phyloP scores from a whole-genome alignment of 2,888 invertebrate species.

The Nasonia oneida region DNA sequence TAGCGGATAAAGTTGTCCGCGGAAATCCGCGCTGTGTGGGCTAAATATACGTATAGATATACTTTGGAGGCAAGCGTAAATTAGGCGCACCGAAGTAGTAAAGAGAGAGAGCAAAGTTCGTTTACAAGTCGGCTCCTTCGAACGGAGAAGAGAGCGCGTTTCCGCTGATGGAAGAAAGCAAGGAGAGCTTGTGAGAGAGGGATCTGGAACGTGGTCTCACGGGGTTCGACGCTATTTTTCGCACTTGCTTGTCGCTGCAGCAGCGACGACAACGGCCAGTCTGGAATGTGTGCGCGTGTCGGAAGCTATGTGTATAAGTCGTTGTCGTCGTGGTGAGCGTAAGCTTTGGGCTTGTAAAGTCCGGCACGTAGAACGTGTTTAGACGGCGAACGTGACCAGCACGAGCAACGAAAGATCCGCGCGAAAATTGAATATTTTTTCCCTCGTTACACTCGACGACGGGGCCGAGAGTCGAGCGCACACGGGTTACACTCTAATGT shows the following conservation, averaged over 20 bases:
- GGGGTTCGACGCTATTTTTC: not conserved
- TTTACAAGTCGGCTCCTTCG: not conserved
- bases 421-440: constrained; percentile 18
- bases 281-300: not conserved
- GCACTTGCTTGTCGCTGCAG: not conserved
- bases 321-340: not conserved
- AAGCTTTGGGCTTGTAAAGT: constrained; percentile 2
- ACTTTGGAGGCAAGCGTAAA: not conserved
- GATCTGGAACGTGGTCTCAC: not conserved
- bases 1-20: not conserved
- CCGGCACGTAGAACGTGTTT: constrained; percentile 5
- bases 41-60: not conserved
- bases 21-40: constrained; percentile 2
- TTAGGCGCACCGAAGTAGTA: not conserved
- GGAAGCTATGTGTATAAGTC: not conserved
- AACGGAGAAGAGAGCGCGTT: not conserved
- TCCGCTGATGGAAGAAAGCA: not conserved
- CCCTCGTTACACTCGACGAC: not conserved
- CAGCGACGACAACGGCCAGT: not conserved
- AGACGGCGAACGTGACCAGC: constrained; percentile 11
- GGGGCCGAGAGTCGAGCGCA: not conserved
- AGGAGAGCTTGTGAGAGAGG: not conserved
- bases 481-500: not conserved
- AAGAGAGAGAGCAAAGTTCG: not conserved
- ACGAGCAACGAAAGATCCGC: constrained; percentile 1